These are phyloP conservation scores for Gymnothorax javanicus DNA, from an alignment of 2,797 vertebrate species.

Conservation along the genomic window DNA sequence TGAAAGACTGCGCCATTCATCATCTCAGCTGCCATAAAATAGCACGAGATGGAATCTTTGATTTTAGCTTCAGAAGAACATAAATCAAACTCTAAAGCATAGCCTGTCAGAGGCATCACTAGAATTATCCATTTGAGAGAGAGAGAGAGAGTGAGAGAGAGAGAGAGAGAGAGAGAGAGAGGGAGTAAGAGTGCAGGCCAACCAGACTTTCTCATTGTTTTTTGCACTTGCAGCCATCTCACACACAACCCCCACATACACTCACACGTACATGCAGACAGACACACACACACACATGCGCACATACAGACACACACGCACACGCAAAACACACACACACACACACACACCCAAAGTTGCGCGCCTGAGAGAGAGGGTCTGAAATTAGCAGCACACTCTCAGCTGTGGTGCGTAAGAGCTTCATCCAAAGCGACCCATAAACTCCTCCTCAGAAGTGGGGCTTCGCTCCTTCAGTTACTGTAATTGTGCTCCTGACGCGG, in stretches of 20 bases:
- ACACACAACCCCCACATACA: slow-evolving; percentile 37
- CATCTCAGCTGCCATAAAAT: slow-evolving; percentile 99
- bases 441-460: slow-evolving; percentile 69
- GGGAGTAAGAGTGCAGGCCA: slow-evolving; percentile 57
- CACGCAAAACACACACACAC: slow-evolving; percentile 55
- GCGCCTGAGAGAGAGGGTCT: neutral
- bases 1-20: slow-evolving; percentile 99
- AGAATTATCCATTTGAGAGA: slow-evolving; percentile 97
- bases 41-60: slow-evolving; percentile 99
- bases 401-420: slow-evolving; percentile 65
- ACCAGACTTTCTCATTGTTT: slow-evolving; percentile 55
- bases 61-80: slow-evolving; percentile 99
- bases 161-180: slow-evolving; percentile 87
- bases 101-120: slow-evolving; percentile 96
- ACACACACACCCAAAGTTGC: slow-evolving; percentile 52
- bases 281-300: slow-evolving; percentile 32
- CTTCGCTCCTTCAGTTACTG: slow-evolving; percentile 61
- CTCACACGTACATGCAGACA: slow-evolving; percentile 28
- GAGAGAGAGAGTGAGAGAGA: slow-evolving; percentile 65
- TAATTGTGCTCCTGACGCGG: slow-evolving; percentile 72
- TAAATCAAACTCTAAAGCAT: slow-evolving; percentile 99
- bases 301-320: no score
- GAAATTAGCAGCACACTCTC: neutral
- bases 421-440: slow-evolving; percentile 83
- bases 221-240: slow-evolving; percentile 44